These are phyloP conservation scores for Cecropterus lyciades DNA, from an alignment of 1,140 invertebrate species.

Conservation along the genomic window DNA sequence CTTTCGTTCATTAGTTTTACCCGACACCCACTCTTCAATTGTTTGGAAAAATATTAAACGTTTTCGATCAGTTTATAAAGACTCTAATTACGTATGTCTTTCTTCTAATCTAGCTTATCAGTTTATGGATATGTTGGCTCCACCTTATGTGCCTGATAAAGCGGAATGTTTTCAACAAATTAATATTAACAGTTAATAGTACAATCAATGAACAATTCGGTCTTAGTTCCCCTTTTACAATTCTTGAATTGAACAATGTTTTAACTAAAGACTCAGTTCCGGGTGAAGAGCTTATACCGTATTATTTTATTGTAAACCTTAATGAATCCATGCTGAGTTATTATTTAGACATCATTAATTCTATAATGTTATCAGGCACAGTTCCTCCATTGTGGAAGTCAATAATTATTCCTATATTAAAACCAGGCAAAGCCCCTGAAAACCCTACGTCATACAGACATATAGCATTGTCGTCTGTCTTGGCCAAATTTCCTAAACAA, in stretches of 20 bases:
- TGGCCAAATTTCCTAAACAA: neutral
- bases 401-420: constrained; percentile 19
- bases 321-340: constrained; percentile 3
- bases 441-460: constrained; percentile 16
- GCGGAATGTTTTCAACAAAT: neutral
- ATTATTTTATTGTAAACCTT: constrained; percentile 5
- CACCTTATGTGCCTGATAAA: constrained; percentile 7
- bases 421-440: constrained; percentile 3
- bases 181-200: too few species aligned
- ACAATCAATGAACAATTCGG: too few species aligned
- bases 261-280: constrained; percentile 6
- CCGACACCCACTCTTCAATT: constrained; percentile 7
- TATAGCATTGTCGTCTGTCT: constrained; percentile 17
- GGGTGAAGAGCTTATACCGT: constrained; percentile 5
- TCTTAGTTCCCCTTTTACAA: constrained; percentile 1
- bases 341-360: constrained; percentile 20
- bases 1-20: constrained; percentile 19
- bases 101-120: neutral
- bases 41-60: constrained; percentile 27
- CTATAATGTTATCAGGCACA: neutral
- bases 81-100: neutral
- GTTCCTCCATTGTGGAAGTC: constrained; percentile 8
- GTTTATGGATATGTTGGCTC: constrained; percentile 27
- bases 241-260: constrained; percentile 1
- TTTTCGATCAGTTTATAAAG: constrained; percentile 10